Evolutionary conservation across 2,888 invertebrate genomes (phyloP), one percentile per base, ranked within the genome.

Genomic region (Tetranychus piercei): DNA sequence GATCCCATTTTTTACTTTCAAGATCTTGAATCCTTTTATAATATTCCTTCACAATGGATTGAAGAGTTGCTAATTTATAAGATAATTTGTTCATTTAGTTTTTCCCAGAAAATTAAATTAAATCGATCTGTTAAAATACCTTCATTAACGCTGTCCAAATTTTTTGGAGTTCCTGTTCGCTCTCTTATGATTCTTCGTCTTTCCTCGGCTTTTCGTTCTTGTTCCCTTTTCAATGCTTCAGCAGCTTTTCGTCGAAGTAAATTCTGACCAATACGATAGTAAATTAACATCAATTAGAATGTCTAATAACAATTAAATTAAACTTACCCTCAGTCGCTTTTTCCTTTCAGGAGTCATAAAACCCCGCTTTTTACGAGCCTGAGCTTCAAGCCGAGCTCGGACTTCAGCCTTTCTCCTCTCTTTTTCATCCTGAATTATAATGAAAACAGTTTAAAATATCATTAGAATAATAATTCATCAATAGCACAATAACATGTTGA

Each of bases 161-260:
- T 88, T 86, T 94, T 92, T 80, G 93, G 87, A 84, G 90, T 90
- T 83, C 94, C 94, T 84, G 93, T 94, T 83, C 95, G 88, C 84
- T 94, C 91, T 83, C 92, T 92, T 84, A 95, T 94, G 87, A 94
- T 92, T 83, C 92, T 91, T 87, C 94, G 92, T 84, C 95, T 90
- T 85, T 96, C 97, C 79, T 94, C 94, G 77, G 95, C 94, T 87
- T 97, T 96, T 83, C 93, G 90, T 86, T 95, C 94, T 85, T 97
- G 97, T 86, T 99, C 96, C 85, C 95, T 94, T 87, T 96, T 96
- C 87, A 99, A 86, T 85, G 97, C 97, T 85, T 99, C 97, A 81
- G 97, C 97, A 84, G 79, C 79, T 66, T 79, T 78, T 69, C 77
- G 77, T 75, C 79, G 76, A 74, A 79, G 72, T 65, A 79, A 72